These are phyloP conservation scores for Subacronicta megacephala DNA, from an alignment of 2,888 invertebrate genomes.

Conservation along the genomic window DNA sequence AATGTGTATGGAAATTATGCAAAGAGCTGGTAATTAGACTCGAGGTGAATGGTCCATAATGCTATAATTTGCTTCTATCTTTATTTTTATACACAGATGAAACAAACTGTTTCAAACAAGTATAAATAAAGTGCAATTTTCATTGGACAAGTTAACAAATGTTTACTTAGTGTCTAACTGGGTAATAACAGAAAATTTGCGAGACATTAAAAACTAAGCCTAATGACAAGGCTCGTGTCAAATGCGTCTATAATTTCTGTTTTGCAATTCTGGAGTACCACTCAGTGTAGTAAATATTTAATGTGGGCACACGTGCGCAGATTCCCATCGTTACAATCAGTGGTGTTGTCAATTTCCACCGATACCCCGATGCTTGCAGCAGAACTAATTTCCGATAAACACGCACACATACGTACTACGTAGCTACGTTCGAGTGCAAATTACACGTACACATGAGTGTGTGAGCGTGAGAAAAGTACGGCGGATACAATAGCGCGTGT, in stretches of 20 bases:
- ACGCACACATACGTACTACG: slow-evolving; percentile 71
- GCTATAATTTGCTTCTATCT: slow-evolving; percentile 76
- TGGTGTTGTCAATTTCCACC: slow-evolving; percentile 82
- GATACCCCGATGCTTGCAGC: slow-evolving; percentile 78
- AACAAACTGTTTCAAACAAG: slow-evolving; percentile 40
- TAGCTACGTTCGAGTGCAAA: slow-evolving; percentile 78
- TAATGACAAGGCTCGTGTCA: slow-evolving; percentile 69
- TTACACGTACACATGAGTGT: slow-evolving; percentile 76
- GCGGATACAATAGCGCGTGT: slow-evolving; percentile 78
- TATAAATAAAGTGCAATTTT: slow-evolving; percentile 26
- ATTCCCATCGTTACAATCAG: slow-evolving; percentile 82
- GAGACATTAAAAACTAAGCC: slow-evolving; percentile 60
- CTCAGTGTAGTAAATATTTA: slow-evolving; percentile 76
- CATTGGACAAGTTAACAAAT: slow-evolving; percentile 17
- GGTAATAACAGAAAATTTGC: slow-evolving; percentile 51
- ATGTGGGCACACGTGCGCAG: slow-evolving; percentile 79
- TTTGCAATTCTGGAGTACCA: slow-evolving; percentile 71
- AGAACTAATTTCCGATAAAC: slow-evolving; percentile 87
- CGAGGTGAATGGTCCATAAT: slow-evolving; percentile 80
- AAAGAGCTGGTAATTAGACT: slow-evolving; percentile 82
- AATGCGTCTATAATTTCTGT: slow-evolving; percentile 72
- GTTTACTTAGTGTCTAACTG: slow-evolving; percentile 22
- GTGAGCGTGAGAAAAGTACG: slow-evolving; percentile 88
- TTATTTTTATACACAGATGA: slow-evolving; percentile 64
- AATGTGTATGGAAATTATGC: slow-evolving; percentile 86